Percentiles rank a stretch among this genome's conserved stretches.
phyloP scores from a whole-genome alignment of 1,140 invertebrate genomes.

The Venustaconcha ellipsiformis region DNA sequence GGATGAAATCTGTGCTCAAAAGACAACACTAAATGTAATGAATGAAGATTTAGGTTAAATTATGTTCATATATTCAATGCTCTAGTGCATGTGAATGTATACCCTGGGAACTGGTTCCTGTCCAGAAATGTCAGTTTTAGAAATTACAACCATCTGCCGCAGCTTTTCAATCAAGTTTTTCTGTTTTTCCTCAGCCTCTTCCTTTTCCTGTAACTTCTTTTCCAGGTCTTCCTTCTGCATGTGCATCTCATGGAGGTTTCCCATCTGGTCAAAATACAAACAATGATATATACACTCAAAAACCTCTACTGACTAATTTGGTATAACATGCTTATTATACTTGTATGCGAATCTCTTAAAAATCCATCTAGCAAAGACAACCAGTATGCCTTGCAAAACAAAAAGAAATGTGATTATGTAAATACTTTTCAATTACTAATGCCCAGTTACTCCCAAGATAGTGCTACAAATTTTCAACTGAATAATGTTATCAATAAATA shows the following conservation, averaged over 20 bases:
- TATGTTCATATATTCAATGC: no score
- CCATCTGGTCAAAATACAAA: not conserved
- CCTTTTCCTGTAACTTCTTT: slow-evolving; percentile 46
- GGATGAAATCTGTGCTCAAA: no score
- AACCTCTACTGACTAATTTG: not conserved
- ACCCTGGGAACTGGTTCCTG: no score
- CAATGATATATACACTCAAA: not conserved
- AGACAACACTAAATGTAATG: no score
- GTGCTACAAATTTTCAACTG: no score
- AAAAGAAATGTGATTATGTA: no score
- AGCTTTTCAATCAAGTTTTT: slow-evolving; percentile 44
- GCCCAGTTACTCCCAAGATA: no score
- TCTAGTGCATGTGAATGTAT: no score
- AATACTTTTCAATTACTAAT: no score
- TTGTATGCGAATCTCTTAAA: not conserved
- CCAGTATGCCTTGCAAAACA: not conserved
- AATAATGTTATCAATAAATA: no score
- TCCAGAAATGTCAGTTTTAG: not conserved
- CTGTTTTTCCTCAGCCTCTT: slow-evolving; percentile 36
- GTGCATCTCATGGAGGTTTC: slow-evolving; percentile 26
- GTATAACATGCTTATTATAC: not conserved
- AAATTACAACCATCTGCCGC: slow-evolving; percentile 35
- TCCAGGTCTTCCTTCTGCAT: slow-evolving; percentile 49
- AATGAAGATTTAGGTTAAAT: no score
- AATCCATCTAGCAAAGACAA: not conserved